Conservation (phyloP, 2,113 vertebrate species). For the Anoura caudifer region DNA sequence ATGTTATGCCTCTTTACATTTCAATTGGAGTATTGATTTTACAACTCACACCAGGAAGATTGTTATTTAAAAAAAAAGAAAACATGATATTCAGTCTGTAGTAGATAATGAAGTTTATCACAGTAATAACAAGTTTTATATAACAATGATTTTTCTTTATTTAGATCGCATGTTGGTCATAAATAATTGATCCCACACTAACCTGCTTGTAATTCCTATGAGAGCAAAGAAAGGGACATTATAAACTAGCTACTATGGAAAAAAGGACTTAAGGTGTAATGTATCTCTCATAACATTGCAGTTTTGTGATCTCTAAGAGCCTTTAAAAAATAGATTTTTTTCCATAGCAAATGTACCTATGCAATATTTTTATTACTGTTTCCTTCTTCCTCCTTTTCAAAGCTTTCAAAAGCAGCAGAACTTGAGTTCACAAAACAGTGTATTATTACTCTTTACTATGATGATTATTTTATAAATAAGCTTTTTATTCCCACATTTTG, state of each 20-base stretch:
- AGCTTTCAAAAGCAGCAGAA: constrained; percentile 35
- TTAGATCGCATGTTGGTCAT: constrained; percentile 27
- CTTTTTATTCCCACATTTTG: constrained; percentile 38
- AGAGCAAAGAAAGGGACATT: constrained; percentile 36
- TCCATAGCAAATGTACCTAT: constrained; percentile 51
- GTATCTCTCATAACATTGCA: constrained; percentile 45
- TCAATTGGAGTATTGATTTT: constrained; percentile 2
- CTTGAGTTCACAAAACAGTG: constrained; percentile 6
- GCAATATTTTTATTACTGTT: constrained; percentile 53
- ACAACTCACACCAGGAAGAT: neutral
- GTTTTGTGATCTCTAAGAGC: constrained; percentile 55
- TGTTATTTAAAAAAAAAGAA: neutral
- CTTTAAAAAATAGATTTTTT: constrained; percentile 65
- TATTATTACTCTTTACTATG: constrained; percentile 26
- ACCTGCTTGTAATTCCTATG: constrained; percentile 1
- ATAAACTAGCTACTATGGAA: neutral
- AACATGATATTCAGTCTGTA: neutral
- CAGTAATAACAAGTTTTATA: neutral
- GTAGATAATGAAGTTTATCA: constrained; percentile 4
- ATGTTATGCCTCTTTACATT: neutral
- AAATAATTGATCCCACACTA: constrained; percentile 46
- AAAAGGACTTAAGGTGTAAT: constrained; percentile 12
- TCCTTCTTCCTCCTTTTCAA: constrained; percentile 11
- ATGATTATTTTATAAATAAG: constrained; percentile 22
- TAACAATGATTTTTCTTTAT: constrained; percentile 42